A percentile compares a stretch with the other conserved stretches of the same genome.
Evolutionary conservation across 2,888 invertebrate species (phyloP).

Genomic region (Acleris cristana): DNA sequence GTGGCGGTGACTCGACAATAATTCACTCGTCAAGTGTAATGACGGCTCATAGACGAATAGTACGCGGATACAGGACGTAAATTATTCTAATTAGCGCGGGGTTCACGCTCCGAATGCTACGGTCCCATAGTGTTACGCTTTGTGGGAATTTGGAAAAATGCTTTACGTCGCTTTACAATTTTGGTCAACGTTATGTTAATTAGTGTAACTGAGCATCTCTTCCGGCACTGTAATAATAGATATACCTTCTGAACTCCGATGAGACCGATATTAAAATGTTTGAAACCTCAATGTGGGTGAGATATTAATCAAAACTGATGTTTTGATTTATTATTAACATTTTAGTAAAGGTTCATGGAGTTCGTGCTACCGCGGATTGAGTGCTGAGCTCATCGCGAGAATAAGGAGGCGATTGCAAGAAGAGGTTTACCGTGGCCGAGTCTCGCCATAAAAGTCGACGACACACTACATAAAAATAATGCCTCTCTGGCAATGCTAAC

Average conservation of each 20-base stretch:
- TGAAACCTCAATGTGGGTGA: background rate
- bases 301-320: background rate
- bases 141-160: constrained; percentile 18
- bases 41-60: constrained; percentile 50
- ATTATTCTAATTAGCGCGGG: constrained; percentile 62
- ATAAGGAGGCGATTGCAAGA: background rate
- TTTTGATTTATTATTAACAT: too few relatives aligned
- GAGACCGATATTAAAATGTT: background rate
- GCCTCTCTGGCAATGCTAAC: constrained; percentile 11
- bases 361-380: background rate
- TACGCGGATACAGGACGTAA: constrained; percentile 55
- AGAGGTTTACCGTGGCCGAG: constrained; percentile 57
- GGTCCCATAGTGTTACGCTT: background rate
- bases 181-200: constrained; percentile 6
- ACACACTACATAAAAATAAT: constrained; percentile 23
- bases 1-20: constrained; percentile 47
- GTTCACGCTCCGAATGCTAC: constrained; percentile 27
- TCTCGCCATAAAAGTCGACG: constrained; percentile 32
- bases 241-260: background rate
- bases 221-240: background rate
- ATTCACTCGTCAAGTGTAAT: constrained; percentile 46
- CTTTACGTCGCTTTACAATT: constrained; percentile 13
- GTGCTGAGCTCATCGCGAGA: constrained; percentile 4
- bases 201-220: background rate
- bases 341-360: background rate